phyloP scores from a whole-genome alignment of 35 echinoderm and acorn worm species.

The Eucidaris tribuloides region DNA sequence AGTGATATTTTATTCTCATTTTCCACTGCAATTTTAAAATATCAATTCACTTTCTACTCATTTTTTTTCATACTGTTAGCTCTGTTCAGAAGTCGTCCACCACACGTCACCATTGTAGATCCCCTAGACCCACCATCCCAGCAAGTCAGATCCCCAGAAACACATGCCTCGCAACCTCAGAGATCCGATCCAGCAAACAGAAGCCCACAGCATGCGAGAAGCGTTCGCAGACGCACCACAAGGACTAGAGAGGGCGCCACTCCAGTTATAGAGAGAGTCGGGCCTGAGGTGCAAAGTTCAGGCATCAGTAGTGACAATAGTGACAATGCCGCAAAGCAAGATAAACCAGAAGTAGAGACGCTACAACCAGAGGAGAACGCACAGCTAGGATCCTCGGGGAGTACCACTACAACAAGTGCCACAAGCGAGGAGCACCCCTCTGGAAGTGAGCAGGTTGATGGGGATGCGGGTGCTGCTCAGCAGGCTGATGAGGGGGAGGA shows the following conservation, averaged over 20 bases:
- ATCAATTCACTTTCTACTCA: too few species aligned
- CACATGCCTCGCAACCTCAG: background rate
- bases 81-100: conserved; percentile 11
- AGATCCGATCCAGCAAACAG: background rate
- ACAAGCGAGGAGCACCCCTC: background rate
- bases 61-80: too few species aligned
- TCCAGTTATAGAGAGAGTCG: background rate
- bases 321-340: background rate
- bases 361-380: background rate
- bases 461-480: background rate
- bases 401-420: background rate
- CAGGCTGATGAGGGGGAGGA: background rate
- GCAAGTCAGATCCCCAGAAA: background rate
- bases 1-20: too few species aligned
- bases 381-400: background rate
- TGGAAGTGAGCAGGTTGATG: background rate
- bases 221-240: background rate
- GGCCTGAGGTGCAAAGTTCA: background rate
- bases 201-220: conserved; percentile 2
- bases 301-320: conserved; percentile 16
- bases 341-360: background rate
- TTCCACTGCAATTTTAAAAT: too few species aligned
- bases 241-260: background rate
- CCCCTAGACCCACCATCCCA: background rate
- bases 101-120: conserved; percentile 14